phyloP scores from a whole-genome alignment of 1,140 invertebrate genomes.

The Drosophila equinoxialis region DNA sequence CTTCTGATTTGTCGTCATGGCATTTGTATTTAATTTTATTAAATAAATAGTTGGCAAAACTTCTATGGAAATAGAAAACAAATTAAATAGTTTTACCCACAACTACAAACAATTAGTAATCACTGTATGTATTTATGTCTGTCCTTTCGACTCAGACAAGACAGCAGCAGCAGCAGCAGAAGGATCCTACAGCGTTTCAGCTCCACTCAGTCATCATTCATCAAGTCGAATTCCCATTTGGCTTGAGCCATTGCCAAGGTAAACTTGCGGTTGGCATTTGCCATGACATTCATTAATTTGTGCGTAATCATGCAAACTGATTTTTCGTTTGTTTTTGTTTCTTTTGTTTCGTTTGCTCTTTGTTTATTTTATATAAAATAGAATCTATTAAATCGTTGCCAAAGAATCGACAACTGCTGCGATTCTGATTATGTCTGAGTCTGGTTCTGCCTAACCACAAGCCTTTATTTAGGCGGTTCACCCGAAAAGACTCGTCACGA shows the following conservation, averaged over 20 bases:
- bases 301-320: conserved; percentile 20
- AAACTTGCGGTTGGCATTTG: conserved; percentile 19
- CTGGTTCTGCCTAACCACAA: not conserved
- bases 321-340: not conserved
- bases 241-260: conserved; percentile 16
- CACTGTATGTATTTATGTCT: not conserved
- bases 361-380: conserved; percentile 10
- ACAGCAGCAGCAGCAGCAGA: not conserved
- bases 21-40: conserved; percentile 1
- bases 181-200: not conserved
- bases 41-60: not conserved
- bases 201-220: conserved; percentile 16
- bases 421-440: not conserved
- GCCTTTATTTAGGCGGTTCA: conserved; percentile 5
- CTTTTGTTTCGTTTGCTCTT: too few species aligned
- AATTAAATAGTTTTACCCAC: conserved; percentile 13
- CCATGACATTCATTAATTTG: conserved; percentile 25
- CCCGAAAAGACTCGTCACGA: not conserved
- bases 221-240: conserved; percentile 7
- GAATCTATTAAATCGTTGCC: conserved; percentile 4
- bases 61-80: conserved; percentile 3
- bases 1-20: not conserved
- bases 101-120: conserved; percentile 18
- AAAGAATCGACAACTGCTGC: not conserved
- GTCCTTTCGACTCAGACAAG: not conserved